Evolutionary conservation across 2,888 invertebrate genomes (phyloP), one percentile per base, ranked within the genome.

Genomic region (Apomyelois bistriatella): DNA sequence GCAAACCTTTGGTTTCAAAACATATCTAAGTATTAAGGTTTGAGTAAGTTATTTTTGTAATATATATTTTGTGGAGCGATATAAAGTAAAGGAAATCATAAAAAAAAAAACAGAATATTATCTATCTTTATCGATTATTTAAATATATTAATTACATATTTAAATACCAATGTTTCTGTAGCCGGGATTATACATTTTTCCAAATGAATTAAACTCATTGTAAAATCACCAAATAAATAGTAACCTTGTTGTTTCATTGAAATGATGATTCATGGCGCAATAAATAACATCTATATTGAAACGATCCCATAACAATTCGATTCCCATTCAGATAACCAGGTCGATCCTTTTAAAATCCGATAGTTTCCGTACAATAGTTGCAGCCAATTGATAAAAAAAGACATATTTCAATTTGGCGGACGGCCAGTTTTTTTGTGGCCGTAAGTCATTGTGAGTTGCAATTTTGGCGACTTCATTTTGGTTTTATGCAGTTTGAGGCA

Each of bases 401-500:
- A 79, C 68, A 76, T 75, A 77, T 83, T 79, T 85, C 74, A 82
- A 85, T 85, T 85, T 84, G 82, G 80, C 72, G 53, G 58, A 56
- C 56, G 52, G 75, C 83, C 82, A 83, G 76, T 76, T 71, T 65
- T 84, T 79, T 77, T 77, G 69, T 78, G 58, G 60, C 72, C 58
- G 60, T 71, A 72, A 54, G 76, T 76, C 78, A 77, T 79, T 77
- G 72, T 80, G 60, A 64, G 62, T 56, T 74, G 73, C 76, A 73
- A 63, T 70, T 61, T 47, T 54, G 59, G 61, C 66, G 50, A 51
- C 41, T 61, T 59, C 59, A 58, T 42, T 46, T 15, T 10, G 3
- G n/a, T 17, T 46, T 28, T 13, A 16, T 46, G 35, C 35, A 32
- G 6, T 41, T 41, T 15, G 10, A 40, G 40, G 40, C 41, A 50